A percentile compares a stretch with the other conserved stretches of the same genome.
Evolutionary conservation across 1,140 invertebrate species (phyloP).

Genomic region (Drosophila malerkotliana): DNA sequence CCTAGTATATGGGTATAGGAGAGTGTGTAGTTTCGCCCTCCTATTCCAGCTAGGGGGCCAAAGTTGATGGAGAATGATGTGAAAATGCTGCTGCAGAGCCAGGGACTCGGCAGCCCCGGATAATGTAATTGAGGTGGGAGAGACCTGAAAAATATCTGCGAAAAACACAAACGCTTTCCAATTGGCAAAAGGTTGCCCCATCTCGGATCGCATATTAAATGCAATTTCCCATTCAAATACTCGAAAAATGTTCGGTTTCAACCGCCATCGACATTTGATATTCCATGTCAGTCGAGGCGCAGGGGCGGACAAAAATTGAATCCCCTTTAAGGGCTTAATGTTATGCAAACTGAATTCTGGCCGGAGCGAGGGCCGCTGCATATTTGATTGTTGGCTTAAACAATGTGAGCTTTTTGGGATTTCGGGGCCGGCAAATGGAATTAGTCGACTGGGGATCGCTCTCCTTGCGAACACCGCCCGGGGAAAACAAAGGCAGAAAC

Average conservation of each 20-base stretch:
- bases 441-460: conserved; percentile 52
- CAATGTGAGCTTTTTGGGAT: conserved; percentile 63
- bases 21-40: neutral
- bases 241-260: conserved; percentile 11
- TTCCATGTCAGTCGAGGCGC: conserved; percentile 19
- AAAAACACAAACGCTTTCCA: conserved; percentile 14
- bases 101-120: conserved; percentile 9
- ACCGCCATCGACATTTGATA: conserved; percentile 6
- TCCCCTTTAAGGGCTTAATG: conserved; percentile 57
- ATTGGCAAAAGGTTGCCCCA: conserved; percentile 23
- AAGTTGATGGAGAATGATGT: conserved; percentile 65
- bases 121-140: conserved; percentile 38
- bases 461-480: neutral
- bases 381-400: conserved; percentile 71
- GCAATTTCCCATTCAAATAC: conserved; percentile 24
- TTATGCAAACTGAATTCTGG: conserved; percentile 67
- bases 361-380: conserved; percentile 43
- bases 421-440: conserved; percentile 63
- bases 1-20: neutral
- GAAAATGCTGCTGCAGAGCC: conserved; percentile 57
- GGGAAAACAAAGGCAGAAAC: conserved; percentile 35
- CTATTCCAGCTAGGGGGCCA: conserved; percentile 25
- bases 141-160: conserved; percentile 23
- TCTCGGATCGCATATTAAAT: conserved; percentile 39
- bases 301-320: conserved; percentile 16